phyloP scores from a whole-genome alignment of 1,140 invertebrate species.

The Apis laboriosa region DNA sequence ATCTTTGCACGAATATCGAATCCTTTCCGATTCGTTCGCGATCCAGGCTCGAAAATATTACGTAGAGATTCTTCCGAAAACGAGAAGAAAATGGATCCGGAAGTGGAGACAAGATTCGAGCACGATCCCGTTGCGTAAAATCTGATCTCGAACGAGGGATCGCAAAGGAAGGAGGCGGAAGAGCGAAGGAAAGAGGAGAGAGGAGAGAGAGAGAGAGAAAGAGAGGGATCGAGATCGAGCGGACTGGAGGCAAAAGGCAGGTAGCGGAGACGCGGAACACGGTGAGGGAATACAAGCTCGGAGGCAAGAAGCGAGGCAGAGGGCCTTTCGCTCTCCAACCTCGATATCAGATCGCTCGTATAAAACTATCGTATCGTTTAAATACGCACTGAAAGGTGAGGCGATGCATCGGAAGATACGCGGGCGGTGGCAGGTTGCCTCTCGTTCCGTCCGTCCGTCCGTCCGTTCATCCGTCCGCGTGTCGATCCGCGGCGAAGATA shows the following conservation, averaged over 20 bases:
- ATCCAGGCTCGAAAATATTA: neutral
- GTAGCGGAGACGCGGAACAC: conserved; percentile 29
- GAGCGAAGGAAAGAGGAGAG: neutral
- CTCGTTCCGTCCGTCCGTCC: conserved; percentile 56
- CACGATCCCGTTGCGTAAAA: conserved; percentile 45
- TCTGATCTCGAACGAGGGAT: neutral
- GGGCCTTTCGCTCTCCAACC: conserved; percentile 73
- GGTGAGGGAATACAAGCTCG: neutral
- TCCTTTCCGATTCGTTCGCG: neutral
- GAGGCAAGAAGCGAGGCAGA: conserved; percentile 37
- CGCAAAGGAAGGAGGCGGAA: neutral
- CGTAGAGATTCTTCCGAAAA: no score
- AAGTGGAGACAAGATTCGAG: neutral
- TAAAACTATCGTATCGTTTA: conserved; percentile 82
- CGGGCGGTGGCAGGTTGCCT: conserved; percentile 77
- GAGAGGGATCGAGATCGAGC: neutral
- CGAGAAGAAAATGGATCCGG: neutral
- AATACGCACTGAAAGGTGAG: conserved; percentile 82
- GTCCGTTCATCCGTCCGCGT: conserved; percentile 69
- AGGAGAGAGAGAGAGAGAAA: neutral
- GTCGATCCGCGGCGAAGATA: conserved; percentile 81
- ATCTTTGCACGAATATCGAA: neutral
- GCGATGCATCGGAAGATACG: conserved; percentile 82
- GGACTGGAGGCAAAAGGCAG: conserved; percentile 32
- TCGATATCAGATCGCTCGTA: conserved; percentile 81